Percentiles rank a stretch among this genome's conserved stretches.
Evolutionary conservation across 2,113 vertebrate species (phyloP).

Genomic region (Nothoprocta perdicaria): DNA sequence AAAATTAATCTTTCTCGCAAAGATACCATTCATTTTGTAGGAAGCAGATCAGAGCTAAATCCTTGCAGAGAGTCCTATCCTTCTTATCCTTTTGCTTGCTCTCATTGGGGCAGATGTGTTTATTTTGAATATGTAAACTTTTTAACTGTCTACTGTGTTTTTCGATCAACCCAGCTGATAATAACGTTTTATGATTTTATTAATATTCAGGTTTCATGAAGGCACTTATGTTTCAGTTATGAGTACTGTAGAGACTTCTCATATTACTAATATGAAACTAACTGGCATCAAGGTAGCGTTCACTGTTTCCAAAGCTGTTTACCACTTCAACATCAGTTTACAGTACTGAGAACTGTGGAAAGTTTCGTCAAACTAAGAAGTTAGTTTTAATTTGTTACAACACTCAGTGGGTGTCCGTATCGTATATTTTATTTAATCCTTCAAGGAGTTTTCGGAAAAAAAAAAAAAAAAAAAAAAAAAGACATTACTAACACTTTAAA

Average conservation of each 20-base stretch:
- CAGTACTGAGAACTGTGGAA: slow-evolving; percentile 41
- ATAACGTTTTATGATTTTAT: slow-evolving; percentile 28
- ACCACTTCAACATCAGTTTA: slow-evolving; percentile 36
- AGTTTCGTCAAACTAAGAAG: slow-evolving; percentile 53
- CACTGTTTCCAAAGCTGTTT: slow-evolving; percentile 53
- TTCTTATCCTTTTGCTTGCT: slow-evolving; percentile 27
- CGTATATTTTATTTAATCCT: slow-evolving; percentile 66
- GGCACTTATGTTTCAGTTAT: slow-evolving; percentile 16
- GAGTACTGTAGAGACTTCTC: slow-evolving; percentile 45
- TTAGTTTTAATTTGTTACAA: slow-evolving; percentile 59
- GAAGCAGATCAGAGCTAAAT: not conserved
- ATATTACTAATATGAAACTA: slow-evolving; percentile 51
- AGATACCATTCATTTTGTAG: not conserved
- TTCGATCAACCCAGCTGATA: slow-evolving; percentile 52
- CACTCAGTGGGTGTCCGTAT: slow-evolving; percentile 45
- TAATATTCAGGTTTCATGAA: slow-evolving; percentile 25
- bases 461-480: slow-evolving; percentile 41
- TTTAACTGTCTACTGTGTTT: slow-evolving; percentile 45
- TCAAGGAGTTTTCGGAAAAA: slow-evolving; percentile 59
- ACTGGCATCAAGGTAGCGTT: slow-evolving; percentile 12
- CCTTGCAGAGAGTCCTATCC: not conserved
- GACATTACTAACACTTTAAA: slow-evolving; percentile 50
- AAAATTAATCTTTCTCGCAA: not conserved
- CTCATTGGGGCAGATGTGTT: slow-evolving; percentile 40
- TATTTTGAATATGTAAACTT: slow-evolving; percentile 48